Base-by-base conservation (phyloP, 2,113 vertebrate species). In the Heterocephalus glaber region DNA sequence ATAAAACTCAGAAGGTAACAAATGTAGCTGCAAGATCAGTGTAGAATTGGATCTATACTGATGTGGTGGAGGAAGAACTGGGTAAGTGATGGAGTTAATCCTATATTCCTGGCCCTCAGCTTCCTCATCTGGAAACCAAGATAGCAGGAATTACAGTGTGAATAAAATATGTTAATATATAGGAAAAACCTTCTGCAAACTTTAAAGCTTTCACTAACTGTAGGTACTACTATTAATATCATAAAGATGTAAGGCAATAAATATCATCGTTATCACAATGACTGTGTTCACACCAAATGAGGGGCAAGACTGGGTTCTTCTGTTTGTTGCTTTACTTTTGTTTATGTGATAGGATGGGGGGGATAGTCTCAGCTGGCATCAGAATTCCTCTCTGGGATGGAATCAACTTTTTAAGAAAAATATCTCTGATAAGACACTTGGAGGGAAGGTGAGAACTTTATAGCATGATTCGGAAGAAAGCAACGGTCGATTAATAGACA, bases 71-170 rank as follows among this genome's bases (percentile, higher is more conserved):
- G 17, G 89, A 61, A 60, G 63, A 76, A 12, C 12, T n/a, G 33
- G 13, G 9, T 26, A 30, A 47, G 28, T 58, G 54, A 52, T 6
- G 19, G 7, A 52, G 12, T 33, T 61, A 74, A 9, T 1, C 4
- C 11, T 52, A 17, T 20, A 8, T 6, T n/a, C n/a, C 28, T 5
- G 35, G 76, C 49, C 3, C 14, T 88, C 52, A 28, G 52, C 68
- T 81, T 93, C 72, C 56, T 90, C 74, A 92, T 41, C 28, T 80
- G 58, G n/a, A 94, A 92, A 41, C 7, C 26, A 30, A 22, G n/a
- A 86, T 56, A 30, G 54, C 2, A 61, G 38, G 74, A 89, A 82
- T 93, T 41, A 52, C 17, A 58, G 1, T 61, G 52, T 33, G 5
- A 58, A 58, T 76, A 58, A 87, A 88, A 82, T 41, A 68, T 3